Base-by-base conservation (phyloP, 2,797 vertebrate genomes). In the Rhinichthys osculus region DNA sequence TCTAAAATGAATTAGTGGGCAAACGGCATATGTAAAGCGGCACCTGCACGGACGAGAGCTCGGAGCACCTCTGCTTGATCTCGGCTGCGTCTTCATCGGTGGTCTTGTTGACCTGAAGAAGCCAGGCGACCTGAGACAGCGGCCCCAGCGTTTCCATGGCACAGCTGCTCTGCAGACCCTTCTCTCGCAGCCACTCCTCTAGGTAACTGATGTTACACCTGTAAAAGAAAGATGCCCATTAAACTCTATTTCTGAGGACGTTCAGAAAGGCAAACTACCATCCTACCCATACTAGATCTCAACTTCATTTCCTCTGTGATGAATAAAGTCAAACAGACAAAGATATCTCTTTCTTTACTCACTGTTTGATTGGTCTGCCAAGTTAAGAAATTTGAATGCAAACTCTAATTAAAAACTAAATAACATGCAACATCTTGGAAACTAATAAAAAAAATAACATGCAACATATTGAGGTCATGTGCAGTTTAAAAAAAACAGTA, bases 131-230 rank as follows among this genome's bases (percentile, higher is more conserved):
- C 92, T 99, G 98, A 67, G 96, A 96, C 14, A 99, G 92, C 0
- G 98, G 97, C 90, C 94, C 96, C 91, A 99, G 88, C 1, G 96
- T 99, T 67, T 98, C 97, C 64, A 97, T 98, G 70, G 96, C 96
- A 40, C 92, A 92, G 70, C 95, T 95, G 90, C 92, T 95, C 76
- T 97, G 97, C 72, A 99, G 93, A 38, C 95, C 97, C 91, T 98
- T 98, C 83, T 99, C 98, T 90, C 98, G 97, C 88, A 99, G 94
- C 98, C 98, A 99, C 91, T 99, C 98, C 93, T 99, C 98, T 85
- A 99, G 93, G 89, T 97, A 99, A 93, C 98, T 99, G 92, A 99
- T 98, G 89, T 99, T 99, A 91, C 98, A 99, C 85, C 98, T 99
- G 86, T 13, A 80, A 13, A 27, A 77, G 6, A 88, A 69, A 73